phyloP scores from a whole-genome alignment of 2,888 invertebrate genomes.

The Gymnocheta viridis region DNA sequence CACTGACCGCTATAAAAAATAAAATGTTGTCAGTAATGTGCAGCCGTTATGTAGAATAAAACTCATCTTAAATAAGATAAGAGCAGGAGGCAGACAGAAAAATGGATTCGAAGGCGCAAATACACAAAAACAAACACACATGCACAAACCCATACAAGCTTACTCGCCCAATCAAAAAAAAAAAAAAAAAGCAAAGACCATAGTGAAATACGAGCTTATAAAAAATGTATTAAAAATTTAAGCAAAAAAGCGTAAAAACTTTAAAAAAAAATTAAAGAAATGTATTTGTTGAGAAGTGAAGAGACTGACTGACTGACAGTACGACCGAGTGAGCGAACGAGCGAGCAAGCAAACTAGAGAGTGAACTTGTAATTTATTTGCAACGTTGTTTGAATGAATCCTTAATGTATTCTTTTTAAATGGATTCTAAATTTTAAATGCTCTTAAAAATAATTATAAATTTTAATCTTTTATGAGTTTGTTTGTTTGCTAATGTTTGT shows the following conservation, averaged over 20 bases:
- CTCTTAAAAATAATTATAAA: slow-evolving; percentile 63
- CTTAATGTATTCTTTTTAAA: slow-evolving; percentile 32
- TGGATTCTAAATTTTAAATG: slow-evolving; percentile 37
- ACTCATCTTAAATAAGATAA: background rate
- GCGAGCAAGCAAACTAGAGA: background rate
- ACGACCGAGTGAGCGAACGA: background rate
- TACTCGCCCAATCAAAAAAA: slow-evolving; percentile 2
- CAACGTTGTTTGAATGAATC: slow-evolving; percentile 21
- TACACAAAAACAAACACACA: background rate
- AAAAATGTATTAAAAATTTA: slow-evolving; percentile 29
- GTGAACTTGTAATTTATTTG: slow-evolving; percentile 32
- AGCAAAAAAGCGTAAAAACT: slow-evolving; percentile 9
- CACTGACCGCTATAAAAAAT: slow-evolving; percentile 67
- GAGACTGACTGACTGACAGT: background rate
- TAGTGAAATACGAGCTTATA: background rate
- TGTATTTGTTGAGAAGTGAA: slow-evolving; percentile 28
- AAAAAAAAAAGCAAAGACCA: slow-evolving; percentile 17
- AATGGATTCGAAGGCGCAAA: background rate
- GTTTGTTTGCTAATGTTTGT: background rate
- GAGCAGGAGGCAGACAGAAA: slow-evolving; percentile 23
- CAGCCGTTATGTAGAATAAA: slow-evolving; percentile 9
- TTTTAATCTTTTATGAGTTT: slow-evolving; percentile 54
- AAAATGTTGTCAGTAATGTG: slow-evolving; percentile 48
- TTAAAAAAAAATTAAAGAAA: slow-evolving; percentile 14
- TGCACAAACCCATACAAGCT: slow-evolving; percentile 9